phyloP scores from a whole-genome alignment of 1,140 invertebrate genomes.

The Eurytemora carolleeae region DNA sequence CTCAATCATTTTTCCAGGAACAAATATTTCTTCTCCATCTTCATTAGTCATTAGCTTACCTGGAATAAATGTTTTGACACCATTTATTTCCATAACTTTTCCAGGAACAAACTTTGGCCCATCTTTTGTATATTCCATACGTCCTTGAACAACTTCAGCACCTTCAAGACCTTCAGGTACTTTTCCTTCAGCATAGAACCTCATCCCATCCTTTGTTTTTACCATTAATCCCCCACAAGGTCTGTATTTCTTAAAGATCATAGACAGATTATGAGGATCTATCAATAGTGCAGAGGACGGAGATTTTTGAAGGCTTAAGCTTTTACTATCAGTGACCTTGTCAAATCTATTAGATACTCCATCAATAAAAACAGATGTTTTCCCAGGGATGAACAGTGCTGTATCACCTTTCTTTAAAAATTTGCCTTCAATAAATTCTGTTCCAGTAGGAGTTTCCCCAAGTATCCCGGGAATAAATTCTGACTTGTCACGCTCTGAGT shows the following conservation, averaged over 20 bases:
- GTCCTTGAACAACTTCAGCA: constrained; percentile 40
- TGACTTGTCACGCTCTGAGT: constrained; percentile 21
- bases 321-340: background rate
- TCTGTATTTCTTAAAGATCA: constrained; percentile 13
- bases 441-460: constrained; percentile 29
- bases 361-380: constrained; percentile 4
- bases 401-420: constrained; percentile 2
- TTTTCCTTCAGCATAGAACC: constrained; percentile 39
- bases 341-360: background rate
- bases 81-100: constrained; percentile 41
- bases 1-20: constrained; percentile 37
- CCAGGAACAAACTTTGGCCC: constrained; percentile 43
- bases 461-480: constrained; percentile 41
- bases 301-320: background rate
- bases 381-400: constrained; percentile 15
- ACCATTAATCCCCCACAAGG: constrained; percentile 38
- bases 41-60: constrained; percentile 39
- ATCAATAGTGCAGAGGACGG: constrained; percentile 2
- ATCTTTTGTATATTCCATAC: constrained; percentile 36
- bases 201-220: constrained; percentile 40
- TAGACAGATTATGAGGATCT: constrained; percentile 3
- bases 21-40: constrained; percentile 44
- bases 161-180: constrained; percentile 24
- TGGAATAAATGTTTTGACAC: constrained; percentile 36
- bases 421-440: constrained; percentile 19